Conservation (phyloP, 2,888 invertebrate genomes). For the Stenodema calcarata region DNA sequence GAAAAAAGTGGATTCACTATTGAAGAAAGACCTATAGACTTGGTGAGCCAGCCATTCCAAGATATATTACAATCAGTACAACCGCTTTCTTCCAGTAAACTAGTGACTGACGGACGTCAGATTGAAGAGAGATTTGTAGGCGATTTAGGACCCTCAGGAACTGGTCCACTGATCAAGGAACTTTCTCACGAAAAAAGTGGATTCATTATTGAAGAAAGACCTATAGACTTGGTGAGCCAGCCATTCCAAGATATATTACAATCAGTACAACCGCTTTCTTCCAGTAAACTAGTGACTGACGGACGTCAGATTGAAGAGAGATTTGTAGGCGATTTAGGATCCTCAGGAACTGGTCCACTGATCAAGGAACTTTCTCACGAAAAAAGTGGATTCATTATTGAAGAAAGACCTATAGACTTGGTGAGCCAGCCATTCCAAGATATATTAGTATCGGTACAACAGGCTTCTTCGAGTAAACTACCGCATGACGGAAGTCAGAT, state of each 20-base stretch:
- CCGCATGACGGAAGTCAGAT: too few relatives aligned
- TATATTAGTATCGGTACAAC: neutral
- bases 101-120: too few relatives aligned
- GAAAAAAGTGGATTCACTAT: neutral
- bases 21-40: neutral
- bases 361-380: neutral
- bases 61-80: neutral
- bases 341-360: neutral
- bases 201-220: neutral
- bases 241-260: neutral
- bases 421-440: neutral
- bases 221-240: conserved; percentile 13
- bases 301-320: too few relatives aligned
- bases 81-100: too few relatives aligned
- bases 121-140: neutral
- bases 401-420: neutral
- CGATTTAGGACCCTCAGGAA: neutral
- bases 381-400: neutral
- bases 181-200: conserved; percentile 9
- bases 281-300: too few relatives aligned
- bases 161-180: neutral
- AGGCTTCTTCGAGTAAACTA: too few relatives aligned
- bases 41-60: neutral
- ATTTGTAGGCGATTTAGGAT: neutral
- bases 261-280: neutral